Evolutionary conservation across 2,888 invertebrate species (phyloP).

Genomic region (Antheraea yamamai): DNA sequence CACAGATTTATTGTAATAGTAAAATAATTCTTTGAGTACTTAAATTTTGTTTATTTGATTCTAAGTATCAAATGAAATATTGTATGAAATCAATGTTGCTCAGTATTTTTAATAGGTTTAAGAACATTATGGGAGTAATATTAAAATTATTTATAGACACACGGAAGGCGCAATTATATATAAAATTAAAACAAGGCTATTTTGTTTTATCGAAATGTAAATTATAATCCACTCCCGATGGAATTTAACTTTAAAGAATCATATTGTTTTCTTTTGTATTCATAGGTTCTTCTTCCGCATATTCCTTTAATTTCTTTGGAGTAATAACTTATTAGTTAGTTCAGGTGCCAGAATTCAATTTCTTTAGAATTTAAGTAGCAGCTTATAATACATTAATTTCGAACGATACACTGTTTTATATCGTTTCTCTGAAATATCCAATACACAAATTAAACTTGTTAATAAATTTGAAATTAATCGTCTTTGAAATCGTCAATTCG

Average conservation of each 20-base stretch:
- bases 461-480: conserved; percentile 51
- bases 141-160: conserved; percentile 70
- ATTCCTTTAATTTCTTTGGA: conserved; percentile 46
- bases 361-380: conserved; percentile 49
- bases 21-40: conserved; percentile 59
- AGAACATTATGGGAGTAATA: conserved; percentile 66
- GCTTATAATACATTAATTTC: conserved; percentile 21
- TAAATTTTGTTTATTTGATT: conserved; percentile 55
- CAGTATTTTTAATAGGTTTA: conserved; percentile 79
- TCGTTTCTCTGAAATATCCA: conserved; percentile 31
- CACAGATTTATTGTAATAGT: conserved; percentile 64
- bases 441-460: conserved; percentile 52
- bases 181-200: conserved; percentile 52
- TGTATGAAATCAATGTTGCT: conserved; percentile 75
- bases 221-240: conserved; percentile 39
- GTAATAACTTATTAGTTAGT: conserved; percentile 55
- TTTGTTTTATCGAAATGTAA: conserved; percentile 59
- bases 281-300: conserved; percentile 66
- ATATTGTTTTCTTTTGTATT: conserved; percentile 40
- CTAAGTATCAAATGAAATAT: conserved; percentile 53
- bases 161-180: conserved; percentile 60
- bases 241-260: conserved; percentile 37
- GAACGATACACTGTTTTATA: not conserved
- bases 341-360: conserved; percentile 58
- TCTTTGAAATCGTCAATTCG: conserved; percentile 56